Evolutionary conservation across 2,888 invertebrate species (phyloP), one percentile per base, ranked within the genome.

Genomic region (Hermaeophaga mercurialis): DNA sequence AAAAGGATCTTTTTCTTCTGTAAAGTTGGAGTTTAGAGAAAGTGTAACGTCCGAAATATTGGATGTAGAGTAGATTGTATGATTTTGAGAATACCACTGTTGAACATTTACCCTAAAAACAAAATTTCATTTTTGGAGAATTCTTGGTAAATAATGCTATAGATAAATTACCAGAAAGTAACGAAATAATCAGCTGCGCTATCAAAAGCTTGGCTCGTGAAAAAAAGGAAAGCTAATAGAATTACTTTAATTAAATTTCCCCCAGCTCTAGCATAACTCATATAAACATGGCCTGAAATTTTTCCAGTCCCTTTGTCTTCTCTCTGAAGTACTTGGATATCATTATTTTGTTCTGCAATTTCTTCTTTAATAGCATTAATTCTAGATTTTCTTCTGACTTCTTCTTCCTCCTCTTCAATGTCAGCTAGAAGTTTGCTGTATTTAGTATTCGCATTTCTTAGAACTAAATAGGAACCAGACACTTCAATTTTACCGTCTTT

Each of bases 161-260:
- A n/a, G n/a, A n/a, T 0, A 77, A 70, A 77, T 79, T 66, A 86
- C 91, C 91, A 92, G 71, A 83, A 86, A 2, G 88, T 84, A 3
- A 91, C 83, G 80, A 90, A 93, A 78, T 86, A 91, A 74, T 93
- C 93, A 0, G 87, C 85, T 8, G 84, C 83, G 8, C 90, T 91
- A 1, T 87, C 89, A 34, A 87, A 76, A 17, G 56, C 24, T 55
- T 66, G 63, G 9, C 60, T 54, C 1, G 55, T 0, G 11, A 63
- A 2, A 56, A 67, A 65, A 18, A 56, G 17, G 5, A 86, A 64
- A 61, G 88, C 88, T 24, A 89, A 81, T n/a, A 53, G 36, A 2
- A 63, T 1, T 15, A 43, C 52, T 43, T 61, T 65, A 17, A 58
- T 58, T 58, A 82, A 82, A 64, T 86, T 84, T 0, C 91, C 91